These are phyloP conservation scores for Teleopsis dalmanni DNA, from an alignment of 1,140 invertebrate species.

Conservation along the genomic window DNA sequence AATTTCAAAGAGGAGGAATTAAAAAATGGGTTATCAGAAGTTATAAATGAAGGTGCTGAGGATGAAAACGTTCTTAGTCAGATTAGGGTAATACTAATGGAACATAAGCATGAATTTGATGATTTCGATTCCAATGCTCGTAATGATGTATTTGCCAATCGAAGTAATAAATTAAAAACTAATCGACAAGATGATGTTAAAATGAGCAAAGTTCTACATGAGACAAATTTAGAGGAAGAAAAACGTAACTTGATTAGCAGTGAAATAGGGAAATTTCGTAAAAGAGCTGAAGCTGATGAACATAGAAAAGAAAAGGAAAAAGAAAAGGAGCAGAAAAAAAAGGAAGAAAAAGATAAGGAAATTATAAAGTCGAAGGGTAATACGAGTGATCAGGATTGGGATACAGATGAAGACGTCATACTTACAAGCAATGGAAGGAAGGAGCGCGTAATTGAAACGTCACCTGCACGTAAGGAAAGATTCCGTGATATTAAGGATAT, in stretches of 20 bases:
- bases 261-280: slow-evolving; percentile 95
- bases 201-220: slow-evolving; percentile 58
- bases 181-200: slow-evolving; percentile 42
- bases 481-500: slow-evolving; percentile 22
- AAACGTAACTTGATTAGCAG: slow-evolving; percentile 91
- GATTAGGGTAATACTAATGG: slow-evolving; percentile 69
- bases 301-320: slow-evolving; percentile 48
- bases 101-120: slow-evolving; percentile 57
- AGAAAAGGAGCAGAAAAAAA: slow-evolving; percentile 49
- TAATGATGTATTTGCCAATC: slow-evolving; percentile 26
- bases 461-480: slow-evolving; percentile 36
- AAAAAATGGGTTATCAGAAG: slow-evolving; percentile 33
- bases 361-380: slow-evolving; percentile 33
- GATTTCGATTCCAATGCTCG: slow-evolving; percentile 34
- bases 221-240: slow-evolving; percentile 89
- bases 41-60: slow-evolving; percentile 61
- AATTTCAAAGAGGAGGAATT: slow-evolving; percentile 71
- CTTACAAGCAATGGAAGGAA: not conserved
- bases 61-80: slow-evolving; percentile 66
- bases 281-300: slow-evolving; percentile 55
- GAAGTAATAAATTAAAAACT: slow-evolving; percentile 34
- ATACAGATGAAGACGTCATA: slow-evolving; percentile 31
- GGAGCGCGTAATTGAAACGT: not conserved
- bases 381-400: slow-evolving; percentile 46
- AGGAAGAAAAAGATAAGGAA: slow-evolving; percentile 27